Evolutionary conservation across 2,797 vertebrate genomes (phyloP), one percentile per base, ranked within the genome.

Genomic region (Peromyscus nudipes): DNA sequence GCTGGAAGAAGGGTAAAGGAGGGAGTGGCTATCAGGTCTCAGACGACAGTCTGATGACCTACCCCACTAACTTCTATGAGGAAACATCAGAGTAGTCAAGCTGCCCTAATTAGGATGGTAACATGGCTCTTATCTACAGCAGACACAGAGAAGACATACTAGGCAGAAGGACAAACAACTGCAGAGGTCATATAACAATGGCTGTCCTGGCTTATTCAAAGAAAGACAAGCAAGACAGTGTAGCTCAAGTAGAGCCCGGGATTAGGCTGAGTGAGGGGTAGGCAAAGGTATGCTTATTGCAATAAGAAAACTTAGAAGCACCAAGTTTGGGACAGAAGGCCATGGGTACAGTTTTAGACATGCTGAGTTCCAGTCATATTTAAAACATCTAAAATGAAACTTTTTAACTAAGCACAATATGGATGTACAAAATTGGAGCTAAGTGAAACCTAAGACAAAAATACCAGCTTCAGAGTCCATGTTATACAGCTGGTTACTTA

Each of bases 361-460:
- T 65, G 21, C 11, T 87, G 25, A 97, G 40, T 87, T 94, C 85
- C 82, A 92, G 77, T 2, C n/a, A 62, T 7, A 49, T 92, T 94
- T 40, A 6, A 92, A 96, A 92, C 49, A 92, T 73, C 87, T 62
- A 79, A 95, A 94, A 86, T 83, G 82, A 92, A 81, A 96, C 34
- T 64, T 90, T 88, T 92, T 77, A 84, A 96, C 73, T 95, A 95
- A 89, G 37, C 46, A 93, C 40, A 82, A 85, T 76, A 81, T 67
- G 40, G 27, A 92, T 37, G 67, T 65, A n/a, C 52, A 81, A 89
- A 91, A 94, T 23, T 89, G 79, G 69, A 91, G 31, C 65, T 85
- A 79, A 89, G 60, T 91, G 17, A 92, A 91, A 46, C 52, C 79
- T 49, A 52, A 84, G 77, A 65, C 91, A 86, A 95, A 94, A 95